phyloP scores from a whole-genome alignment of 2,797 vertebrate species.

The Periparus ater region DNA sequence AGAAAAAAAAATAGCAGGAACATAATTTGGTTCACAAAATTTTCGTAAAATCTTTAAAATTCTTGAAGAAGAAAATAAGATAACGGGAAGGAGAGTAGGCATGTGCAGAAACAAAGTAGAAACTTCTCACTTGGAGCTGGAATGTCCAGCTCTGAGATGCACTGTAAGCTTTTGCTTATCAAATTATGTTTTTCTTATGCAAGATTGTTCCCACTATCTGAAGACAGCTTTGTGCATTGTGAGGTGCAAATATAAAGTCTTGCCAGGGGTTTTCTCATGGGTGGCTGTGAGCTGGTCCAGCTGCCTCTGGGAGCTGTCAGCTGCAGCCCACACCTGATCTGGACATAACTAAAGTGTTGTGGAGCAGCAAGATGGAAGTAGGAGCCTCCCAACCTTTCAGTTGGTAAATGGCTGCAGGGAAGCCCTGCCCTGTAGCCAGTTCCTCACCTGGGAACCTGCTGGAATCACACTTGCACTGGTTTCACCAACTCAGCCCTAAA shows the following conservation, averaged over 20 bases:
- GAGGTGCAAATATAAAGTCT: not conserved
- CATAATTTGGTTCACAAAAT: not conserved
- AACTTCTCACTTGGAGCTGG: not conserved
- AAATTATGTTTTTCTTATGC: not conserved
- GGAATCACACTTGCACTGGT: not conserved
- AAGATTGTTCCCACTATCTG: not conserved
- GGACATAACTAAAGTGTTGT: not conserved
- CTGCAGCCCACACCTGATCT: not conserved
- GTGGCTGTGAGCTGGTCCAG: not conserved
- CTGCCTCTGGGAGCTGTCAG: not conserved
- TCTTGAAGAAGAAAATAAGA: not conserved
- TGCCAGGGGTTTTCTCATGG: not conserved
- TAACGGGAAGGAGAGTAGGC: fast-evolving
- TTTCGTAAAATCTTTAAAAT: not conserved
- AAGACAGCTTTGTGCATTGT: not conserved
- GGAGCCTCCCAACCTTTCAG: not conserved
- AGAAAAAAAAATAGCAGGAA: not conserved
- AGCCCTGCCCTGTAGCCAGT: not conserved
- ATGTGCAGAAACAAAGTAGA: not conserved
- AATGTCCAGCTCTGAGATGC: not conserved
- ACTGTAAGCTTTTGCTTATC: not conserved
- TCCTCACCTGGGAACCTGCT: not conserved
- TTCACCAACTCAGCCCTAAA: not conserved
- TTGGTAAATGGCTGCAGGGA: not conserved
- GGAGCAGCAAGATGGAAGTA: not conserved